Evolutionary conservation across 2,888 invertebrate genomes (phyloP), one percentile per base, ranked within the genome.

Genomic region (Sussaba pulchella): DNA sequence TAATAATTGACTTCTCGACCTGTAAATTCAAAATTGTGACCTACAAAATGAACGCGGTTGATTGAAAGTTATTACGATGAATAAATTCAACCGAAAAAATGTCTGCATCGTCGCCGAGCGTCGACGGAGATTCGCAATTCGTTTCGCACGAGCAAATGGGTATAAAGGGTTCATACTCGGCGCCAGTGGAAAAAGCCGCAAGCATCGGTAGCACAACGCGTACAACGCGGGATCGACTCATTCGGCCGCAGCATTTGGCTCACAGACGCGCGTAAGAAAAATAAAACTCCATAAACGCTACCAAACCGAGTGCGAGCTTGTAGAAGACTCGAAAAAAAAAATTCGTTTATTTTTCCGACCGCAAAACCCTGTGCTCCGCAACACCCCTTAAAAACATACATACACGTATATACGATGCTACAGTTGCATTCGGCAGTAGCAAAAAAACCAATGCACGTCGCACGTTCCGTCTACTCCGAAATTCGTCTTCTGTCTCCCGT

Each of bases 271-370:
- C 64, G 63, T 54, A 76, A 76, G 63, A 70, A 63, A 75, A 76
- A 76, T 52, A 76, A 70, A 76, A 76, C 69, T 66, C 63, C 39
- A 19, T 70, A 50, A 77, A 77, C 26, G 63, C 59, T 41, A 26
- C 50, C 26, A 19, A 61, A 52, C 24, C 12, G 67, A 26, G 61
- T 39, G 66, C 9, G 47, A 45, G 36, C 61, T 31, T 69, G 19
- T 52, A 43, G 26, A 73, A 52, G 66, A 66, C 26, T 26, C 52
- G 64, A 14, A n/a, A n/a, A n/a, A n/a, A n/a, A n/a, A 26, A 45
- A 69, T 73, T 67, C 78, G 69, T 78, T 78, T 78, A 69, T 73
- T 78, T 78, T 78, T 63, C 43, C 67, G 59, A 54, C 67, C 69
- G 73, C 66, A 39, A 78, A 61, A n/a, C n/a, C 41, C 66, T 61